A percentile compares a stretch with the other conserved stretches of the same genome.
Evolutionary conservation across 2,797 vertebrate genomes (phyloP).

Genomic region (Lates japonicus): DNA sequence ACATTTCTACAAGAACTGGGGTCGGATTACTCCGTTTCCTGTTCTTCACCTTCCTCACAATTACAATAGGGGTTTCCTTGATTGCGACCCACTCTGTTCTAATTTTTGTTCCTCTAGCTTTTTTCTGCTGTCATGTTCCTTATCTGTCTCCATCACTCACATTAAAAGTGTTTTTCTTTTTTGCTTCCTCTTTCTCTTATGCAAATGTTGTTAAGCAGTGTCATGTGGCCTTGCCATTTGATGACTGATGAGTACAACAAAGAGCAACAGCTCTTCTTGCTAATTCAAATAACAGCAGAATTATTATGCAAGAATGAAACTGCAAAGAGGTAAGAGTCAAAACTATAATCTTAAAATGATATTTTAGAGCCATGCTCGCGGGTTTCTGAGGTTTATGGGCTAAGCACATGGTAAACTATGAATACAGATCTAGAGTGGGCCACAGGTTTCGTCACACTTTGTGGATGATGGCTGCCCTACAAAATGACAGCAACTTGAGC

Average conservation of each 20-base stretch:
- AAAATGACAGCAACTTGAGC: neutral
- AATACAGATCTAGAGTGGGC: neutral
- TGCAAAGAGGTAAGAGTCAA: neutral
- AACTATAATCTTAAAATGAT: neutral
- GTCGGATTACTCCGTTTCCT: neutral
- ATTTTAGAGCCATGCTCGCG: neutral
- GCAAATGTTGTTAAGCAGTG: neutral
- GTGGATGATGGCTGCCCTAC: neutral
- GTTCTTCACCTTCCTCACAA: neutral
- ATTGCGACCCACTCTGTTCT: neutral
- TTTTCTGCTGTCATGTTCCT: neutral
- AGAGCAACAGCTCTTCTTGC: neutral
- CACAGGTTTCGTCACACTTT: neutral
- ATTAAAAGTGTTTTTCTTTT: neutral
- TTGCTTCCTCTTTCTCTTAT: neutral
- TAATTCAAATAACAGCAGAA: constrained; percentile 13
- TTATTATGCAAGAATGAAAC: neutral
- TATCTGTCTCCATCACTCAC: neutral
- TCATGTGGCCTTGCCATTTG: neutral
- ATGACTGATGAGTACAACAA: too few relatives aligned
- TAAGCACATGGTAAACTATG: neutral
- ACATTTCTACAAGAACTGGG: neutral
- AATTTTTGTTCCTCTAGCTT: neutral
- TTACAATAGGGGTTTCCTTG: neutral
- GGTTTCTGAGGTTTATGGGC: neutral